A percentile compares a stretch with the other conserved stretches of the same genome.
Evolutionary conservation across 2,888 invertebrate species (phyloP).

Genomic region (Agrilus biguttatus): DNA sequence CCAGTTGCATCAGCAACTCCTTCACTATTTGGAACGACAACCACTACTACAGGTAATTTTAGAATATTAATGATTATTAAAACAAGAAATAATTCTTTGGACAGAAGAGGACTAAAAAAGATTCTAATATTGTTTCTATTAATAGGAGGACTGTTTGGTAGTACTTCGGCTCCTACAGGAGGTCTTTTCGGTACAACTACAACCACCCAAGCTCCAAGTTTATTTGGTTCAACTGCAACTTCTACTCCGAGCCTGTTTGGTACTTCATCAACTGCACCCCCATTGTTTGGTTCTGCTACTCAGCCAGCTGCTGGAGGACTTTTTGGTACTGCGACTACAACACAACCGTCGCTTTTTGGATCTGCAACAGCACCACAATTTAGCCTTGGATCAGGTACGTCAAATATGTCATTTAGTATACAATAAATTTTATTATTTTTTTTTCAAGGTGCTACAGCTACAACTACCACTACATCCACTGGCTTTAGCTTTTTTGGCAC

Average conservation of each 20-base stretch:
- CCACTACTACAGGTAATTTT: no score
- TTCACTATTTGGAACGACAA: no score
- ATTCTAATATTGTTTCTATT: no score
- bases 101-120: no score
- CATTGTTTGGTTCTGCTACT: constrained; percentile 12
- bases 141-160: no score
- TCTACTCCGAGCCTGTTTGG: constrained; percentile 41
- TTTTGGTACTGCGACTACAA: constrained; percentile 27
- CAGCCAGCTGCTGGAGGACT: constrained; percentile 19
- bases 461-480: constrained; percentile 17
- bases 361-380: not conserved
- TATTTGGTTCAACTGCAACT: constrained; percentile 21
- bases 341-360: constrained; percentile 22
- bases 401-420: not conserved
- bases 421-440: not conserved
- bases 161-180: constrained; percentile 32
- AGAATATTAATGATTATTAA: no score
- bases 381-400: not conserved
- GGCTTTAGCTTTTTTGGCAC: constrained; percentile 20
- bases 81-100: no score
- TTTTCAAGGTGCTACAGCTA: constrained; percentile 9
- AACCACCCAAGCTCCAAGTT: constrained; percentile 18
- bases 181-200: constrained; percentile 14
- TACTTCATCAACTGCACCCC: constrained; percentile 9
- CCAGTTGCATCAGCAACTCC: constrained; percentile 3